These are phyloP conservation scores for Gracilinanus agilis DNA, from an alignment of 2,113 vertebrate genomes.

Conservation along the genomic window DNA sequence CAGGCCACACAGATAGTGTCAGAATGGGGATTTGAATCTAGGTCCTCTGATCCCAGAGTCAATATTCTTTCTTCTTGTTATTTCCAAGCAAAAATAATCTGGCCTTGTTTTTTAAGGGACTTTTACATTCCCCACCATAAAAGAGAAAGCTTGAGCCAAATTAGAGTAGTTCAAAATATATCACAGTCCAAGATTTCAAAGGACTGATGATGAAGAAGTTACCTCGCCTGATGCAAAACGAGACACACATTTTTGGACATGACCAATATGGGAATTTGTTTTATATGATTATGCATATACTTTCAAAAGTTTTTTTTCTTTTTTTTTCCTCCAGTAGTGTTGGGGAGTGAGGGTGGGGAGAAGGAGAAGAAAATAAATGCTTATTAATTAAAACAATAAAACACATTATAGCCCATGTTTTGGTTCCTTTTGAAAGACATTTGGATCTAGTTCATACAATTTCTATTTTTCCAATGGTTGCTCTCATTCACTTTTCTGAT, in stretches of 20 bases:
- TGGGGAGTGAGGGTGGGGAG: neutral
- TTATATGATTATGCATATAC: neutral
- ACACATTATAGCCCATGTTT: neutral
- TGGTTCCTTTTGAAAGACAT: neutral
- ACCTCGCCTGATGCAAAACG: neutral
- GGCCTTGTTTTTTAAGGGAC: neutral
- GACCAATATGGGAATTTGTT: neutral
- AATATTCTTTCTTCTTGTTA: neutral
- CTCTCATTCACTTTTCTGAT: neutral
- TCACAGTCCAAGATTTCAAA: neutral
- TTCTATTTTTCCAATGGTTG: neutral
- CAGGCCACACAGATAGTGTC: neutral
- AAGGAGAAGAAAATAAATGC: neutral
- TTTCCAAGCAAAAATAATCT: constrained; percentile 3
- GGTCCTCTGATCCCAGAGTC: neutral
- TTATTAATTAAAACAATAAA: neutral
- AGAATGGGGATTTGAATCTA: neutral
- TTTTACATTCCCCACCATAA: constrained; percentile 26
- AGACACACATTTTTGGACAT: neutral
- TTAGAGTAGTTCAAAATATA: constrained; percentile 15
- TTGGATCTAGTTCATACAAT: neutral
- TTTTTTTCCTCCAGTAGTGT: neutral
- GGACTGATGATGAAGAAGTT: neutral
- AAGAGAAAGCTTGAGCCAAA: neutral
- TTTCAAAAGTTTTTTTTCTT: neutral